These are phyloP conservation scores for Himalopsyche kuldschensis DNA, from an alignment of 2,888 invertebrate genomes.

Conservation along the genomic window DNA sequence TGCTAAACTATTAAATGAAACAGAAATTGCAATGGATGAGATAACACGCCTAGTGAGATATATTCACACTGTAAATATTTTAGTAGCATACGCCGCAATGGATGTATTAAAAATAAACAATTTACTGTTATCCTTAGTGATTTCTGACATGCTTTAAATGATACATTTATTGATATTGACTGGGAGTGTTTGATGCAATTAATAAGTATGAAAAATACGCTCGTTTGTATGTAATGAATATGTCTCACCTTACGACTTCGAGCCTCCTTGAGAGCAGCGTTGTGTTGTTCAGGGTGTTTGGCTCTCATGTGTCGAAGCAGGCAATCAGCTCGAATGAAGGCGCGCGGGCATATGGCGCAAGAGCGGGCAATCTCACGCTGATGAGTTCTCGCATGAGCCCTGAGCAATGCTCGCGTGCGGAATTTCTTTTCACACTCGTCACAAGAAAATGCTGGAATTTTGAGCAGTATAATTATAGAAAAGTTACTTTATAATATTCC, in stretches of 20 bases:
- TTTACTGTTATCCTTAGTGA: no score
- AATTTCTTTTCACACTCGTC: slow-evolving; percentile 65
- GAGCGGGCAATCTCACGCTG: slow-evolving; percentile 70
- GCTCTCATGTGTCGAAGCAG: slow-evolving; percentile 75
- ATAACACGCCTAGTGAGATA: no score
- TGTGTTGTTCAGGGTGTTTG: slow-evolving; percentile 67
- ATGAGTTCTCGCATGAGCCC: slow-evolving; percentile 72
- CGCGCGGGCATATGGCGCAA: slow-evolving; percentile 76
- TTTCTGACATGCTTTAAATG: no score
- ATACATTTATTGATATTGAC: no score
- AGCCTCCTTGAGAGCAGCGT: slow-evolving; percentile 49
- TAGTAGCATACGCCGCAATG: no score
- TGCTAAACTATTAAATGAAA: no score
- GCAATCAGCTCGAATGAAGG: slow-evolving; percentile 79
- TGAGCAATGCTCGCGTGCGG: slow-evolving; percentile 68
- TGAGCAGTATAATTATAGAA: not conserved
- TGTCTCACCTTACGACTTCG: slow-evolving; percentile 55
- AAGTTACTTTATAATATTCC: not conserved
- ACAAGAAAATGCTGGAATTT: slow-evolving; percentile 35
- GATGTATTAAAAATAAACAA: no score
- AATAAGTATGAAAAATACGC: no score
- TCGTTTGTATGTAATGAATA: no score
- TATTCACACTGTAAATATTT: no score
- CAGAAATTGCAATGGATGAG: no score
- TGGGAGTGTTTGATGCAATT: no score